Evolutionary conservation across 2,888 invertebrate species (phyloP).

Genomic region (Heliconius sara): DNA sequence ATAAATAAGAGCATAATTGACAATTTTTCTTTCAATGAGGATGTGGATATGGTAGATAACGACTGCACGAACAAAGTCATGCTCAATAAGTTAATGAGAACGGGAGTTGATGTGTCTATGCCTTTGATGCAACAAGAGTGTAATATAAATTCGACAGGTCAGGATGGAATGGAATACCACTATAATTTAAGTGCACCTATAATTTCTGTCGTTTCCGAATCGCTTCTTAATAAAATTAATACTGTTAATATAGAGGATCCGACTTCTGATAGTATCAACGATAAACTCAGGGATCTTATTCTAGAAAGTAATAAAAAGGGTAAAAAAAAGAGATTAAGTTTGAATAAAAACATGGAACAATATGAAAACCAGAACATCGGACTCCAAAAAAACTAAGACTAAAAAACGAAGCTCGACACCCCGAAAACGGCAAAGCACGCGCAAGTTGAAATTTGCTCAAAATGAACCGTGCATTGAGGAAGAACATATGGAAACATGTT

Average conservation of each 20-base stretch:
- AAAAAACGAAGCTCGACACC: conserved; percentile 53
- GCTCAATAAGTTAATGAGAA: conserved; percentile 59
- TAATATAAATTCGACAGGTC: conserved; percentile 52
- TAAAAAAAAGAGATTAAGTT: conserved; percentile 45
- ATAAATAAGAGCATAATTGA: conserved; percentile 59
- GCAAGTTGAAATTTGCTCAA: conserved; percentile 39
- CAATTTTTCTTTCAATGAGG: conserved; percentile 44
- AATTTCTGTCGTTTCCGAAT: conserved; percentile 55
- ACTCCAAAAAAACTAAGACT: conserved; percentile 51
- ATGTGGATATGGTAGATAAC: conserved; percentile 25
- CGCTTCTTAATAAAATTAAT: conserved; percentile 59
- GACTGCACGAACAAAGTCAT: conserved; percentile 44
- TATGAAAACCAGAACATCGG: conserved; percentile 36
- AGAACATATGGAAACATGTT: conserved; percentile 64
- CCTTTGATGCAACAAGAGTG: conserved; percentile 71
- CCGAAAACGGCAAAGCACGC: conserved; percentile 47
- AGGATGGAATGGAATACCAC: conserved; percentile 45
- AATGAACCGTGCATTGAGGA: conserved; percentile 63
- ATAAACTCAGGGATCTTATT: conserved; percentile 63
- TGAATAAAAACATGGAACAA: conserved; percentile 48
- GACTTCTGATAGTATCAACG: conserved; percentile 65
- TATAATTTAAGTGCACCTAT: conserved; percentile 45
- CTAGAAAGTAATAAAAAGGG: conserved; percentile 73
- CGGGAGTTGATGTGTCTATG: conserved; percentile 62
- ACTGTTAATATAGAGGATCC: conserved; percentile 59